Evolutionary conservation across 2,113 vertebrate genomes (phyloP).

Genomic region (Chinchilla lanigera): DNA sequence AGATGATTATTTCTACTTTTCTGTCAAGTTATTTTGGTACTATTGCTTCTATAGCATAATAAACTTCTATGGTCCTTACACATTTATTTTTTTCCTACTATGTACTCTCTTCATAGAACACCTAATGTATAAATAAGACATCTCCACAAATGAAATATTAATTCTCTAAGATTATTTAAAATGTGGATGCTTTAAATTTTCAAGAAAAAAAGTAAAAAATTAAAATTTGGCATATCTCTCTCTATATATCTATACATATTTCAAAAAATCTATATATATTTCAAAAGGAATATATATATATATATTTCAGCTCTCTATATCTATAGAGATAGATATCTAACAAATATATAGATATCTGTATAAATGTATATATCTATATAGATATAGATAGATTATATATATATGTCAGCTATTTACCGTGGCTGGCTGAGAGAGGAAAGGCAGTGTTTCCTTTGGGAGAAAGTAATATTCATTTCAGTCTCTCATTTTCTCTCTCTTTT

Average conservation of each 20-base stretch:
- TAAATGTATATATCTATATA: too few relatives aligned
- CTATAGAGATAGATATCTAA: too few relatives aligned
- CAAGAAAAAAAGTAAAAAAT: not conserved
- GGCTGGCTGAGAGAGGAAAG: not conserved
- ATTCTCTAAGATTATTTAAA: not conserved
- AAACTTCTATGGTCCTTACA: not conserved
- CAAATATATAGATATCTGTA: too few relatives aligned
- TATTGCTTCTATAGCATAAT: not conserved
- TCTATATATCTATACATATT: not conserved
- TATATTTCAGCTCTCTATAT: not conserved
- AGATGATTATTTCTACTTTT: not conserved
- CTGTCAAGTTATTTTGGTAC: not conserved
- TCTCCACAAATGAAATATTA: conserved; percentile 8
- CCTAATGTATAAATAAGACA: not conserved
- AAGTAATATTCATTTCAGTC: not conserved
- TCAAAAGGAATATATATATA: not conserved
- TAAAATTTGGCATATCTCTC: not conserved
- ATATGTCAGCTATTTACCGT: not conserved
- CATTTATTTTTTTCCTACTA: not conserved
- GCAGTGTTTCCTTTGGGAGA: not conserved
- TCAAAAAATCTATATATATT: not conserved
- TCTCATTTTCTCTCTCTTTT: not conserved
- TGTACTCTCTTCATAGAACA: not conserved
- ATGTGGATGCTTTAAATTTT: not conserved
- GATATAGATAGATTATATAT: too few relatives aligned